Evolutionary conservation across 2,113 vertebrate species (phyloP).

Genomic region (Hydrochoerus hydrochaeris): DNA sequence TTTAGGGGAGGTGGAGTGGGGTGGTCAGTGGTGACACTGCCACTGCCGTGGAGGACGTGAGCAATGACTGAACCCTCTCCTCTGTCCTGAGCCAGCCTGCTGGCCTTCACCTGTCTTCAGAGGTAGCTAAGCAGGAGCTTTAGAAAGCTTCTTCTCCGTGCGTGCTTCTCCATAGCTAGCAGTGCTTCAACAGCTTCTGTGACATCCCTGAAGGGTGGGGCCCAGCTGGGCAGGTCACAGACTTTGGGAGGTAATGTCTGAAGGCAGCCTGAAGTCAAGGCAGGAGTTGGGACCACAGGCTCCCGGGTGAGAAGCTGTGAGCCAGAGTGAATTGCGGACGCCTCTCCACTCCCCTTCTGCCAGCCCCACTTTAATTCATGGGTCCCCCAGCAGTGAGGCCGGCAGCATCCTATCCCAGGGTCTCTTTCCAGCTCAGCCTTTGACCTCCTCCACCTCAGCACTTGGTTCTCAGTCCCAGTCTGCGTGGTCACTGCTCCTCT

Average conservation of each 20-base stretch:
- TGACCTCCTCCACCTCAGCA: background rate
- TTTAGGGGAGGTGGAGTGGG: background rate
- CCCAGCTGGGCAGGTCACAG: too few relatives aligned
- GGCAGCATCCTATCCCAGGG: background rate
- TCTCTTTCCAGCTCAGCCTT: background rate
- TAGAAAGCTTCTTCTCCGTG: background rate
- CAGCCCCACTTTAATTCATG: background rate
- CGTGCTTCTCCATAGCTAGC: background rate
- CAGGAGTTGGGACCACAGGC: background rate
- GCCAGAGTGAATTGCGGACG: background rate
- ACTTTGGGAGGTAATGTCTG: background rate
- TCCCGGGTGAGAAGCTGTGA: background rate
- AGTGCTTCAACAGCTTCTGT: background rate
- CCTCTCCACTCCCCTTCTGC: background rate
- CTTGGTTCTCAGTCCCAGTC: too few relatives aligned
- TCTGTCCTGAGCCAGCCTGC: background rate
- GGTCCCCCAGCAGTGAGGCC: background rate
- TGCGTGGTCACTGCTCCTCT: background rate
- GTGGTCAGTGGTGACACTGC: accelerated
- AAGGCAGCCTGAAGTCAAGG: background rate
- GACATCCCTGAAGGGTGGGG: accelerated
- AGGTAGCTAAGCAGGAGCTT: background rate
- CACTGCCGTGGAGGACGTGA: too few relatives aligned
- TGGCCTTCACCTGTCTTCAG: background rate
- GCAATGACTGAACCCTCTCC: accelerated